Conservation (phyloP, 2,888 invertebrate genomes). For the Cephalotes varians region DNA sequence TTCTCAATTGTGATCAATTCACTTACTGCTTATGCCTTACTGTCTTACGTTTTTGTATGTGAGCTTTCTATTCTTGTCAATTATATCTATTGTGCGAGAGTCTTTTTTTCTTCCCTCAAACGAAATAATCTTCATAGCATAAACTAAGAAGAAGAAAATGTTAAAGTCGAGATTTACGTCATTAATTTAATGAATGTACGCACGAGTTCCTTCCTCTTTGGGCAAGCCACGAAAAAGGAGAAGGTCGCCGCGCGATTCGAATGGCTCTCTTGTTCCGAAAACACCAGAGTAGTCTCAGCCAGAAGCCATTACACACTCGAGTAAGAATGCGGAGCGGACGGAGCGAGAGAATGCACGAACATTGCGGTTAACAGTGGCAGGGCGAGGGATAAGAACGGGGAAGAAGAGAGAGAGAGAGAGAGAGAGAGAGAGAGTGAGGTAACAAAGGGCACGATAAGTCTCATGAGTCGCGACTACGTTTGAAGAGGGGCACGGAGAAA, state of each 20-base stretch:
- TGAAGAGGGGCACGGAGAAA: conserved; percentile 64
- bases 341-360: conserved; percentile 41
- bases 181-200: conserved; percentile 32
- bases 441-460: conserved; percentile 77
- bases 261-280: conserved; percentile 56
- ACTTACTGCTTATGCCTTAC: too few species aligned
- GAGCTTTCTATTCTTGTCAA: neutral
- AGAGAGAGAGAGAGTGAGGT: conserved; percentile 52
- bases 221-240: neutral
- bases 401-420: conserved; percentile 7
- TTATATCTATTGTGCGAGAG: neutral
- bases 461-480: conserved; percentile 71
- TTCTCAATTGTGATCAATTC: too few species aligned
- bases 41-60: too few species aligned
- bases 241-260: conserved; percentile 22
- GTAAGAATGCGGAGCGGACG: conserved; percentile 52
- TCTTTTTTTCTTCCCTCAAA: neutral
- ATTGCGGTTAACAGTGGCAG: conserved; percentile 51
- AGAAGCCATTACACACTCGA: conserved; percentile 59
- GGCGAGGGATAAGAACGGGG: conserved; percentile 36
- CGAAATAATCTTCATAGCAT: neutral
- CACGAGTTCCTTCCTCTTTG: neutral
- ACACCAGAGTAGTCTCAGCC: conserved; percentile 57
- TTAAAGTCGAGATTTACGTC: conserved; percentile 38
- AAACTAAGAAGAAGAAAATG: neutral